Evolutionary conservation across 2,797 vertebrate species (phyloP).

Genomic region (Artibeus jamaicensis): DNA sequence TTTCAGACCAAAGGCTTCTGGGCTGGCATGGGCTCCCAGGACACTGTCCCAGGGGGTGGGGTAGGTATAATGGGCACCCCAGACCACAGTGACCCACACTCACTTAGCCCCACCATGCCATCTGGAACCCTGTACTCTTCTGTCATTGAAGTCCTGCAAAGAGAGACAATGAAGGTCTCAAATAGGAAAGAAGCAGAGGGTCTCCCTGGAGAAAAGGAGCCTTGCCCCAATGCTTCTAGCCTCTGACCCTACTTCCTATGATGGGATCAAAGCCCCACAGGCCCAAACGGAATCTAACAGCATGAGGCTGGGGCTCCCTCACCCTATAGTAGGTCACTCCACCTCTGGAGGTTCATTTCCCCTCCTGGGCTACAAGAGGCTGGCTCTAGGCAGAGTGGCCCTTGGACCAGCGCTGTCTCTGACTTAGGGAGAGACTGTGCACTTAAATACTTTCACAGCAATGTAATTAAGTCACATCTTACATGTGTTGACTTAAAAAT

Average conservation of each 20-base stretch:
- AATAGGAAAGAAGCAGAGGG: not conserved
- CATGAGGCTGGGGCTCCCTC: not conserved
- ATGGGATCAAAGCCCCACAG: not conserved
- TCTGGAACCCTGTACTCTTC: slow-evolving; percentile 95
- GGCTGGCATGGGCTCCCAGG: not conserved
- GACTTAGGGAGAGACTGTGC: not conserved
- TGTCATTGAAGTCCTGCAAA: slow-evolving; percentile 85
- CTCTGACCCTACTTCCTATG: not conserved
- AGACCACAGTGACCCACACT: slow-evolving; percentile 80
- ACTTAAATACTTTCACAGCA: not conserved
- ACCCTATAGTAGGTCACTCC: not conserved
- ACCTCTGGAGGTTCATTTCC: not conserved
- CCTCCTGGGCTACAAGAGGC: not conserved
- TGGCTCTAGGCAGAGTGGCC: not conserved
- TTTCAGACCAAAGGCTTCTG: not conserved
- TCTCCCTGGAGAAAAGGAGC: not conserved
- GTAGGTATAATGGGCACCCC: too few relatives aligned
- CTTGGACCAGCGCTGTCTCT: not conserved
- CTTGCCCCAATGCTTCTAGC: not conserved
- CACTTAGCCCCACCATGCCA: slow-evolving; percentile 95
- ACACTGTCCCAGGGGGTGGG: not conserved
- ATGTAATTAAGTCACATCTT: too few relatives aligned
- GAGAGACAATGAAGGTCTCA: not conserved
- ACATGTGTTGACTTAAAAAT: accelerated
- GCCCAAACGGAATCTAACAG: not conserved